These are phyloP conservation scores for Cantharis rufa DNA, from an alignment of 2,888 invertebrate genomes.

Conservation along the genomic window DNA sequence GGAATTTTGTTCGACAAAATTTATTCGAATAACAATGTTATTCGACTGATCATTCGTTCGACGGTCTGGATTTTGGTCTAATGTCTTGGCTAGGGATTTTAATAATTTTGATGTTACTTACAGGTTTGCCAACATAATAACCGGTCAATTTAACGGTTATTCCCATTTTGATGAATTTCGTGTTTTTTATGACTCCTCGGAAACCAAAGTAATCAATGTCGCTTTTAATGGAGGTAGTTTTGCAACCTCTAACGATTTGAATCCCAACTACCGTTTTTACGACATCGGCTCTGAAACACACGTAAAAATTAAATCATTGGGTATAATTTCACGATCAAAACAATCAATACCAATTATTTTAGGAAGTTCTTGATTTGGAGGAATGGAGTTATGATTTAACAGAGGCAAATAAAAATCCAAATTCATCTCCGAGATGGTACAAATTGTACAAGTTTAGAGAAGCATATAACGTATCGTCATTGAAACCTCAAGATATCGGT, in stretches of 20 bases:
- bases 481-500: slow-evolving; percentile 53
- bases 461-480: slow-evolving; percentile 57
- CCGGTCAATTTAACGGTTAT: slow-evolving; percentile 74
- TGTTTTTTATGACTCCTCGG: slow-evolving; percentile 66
- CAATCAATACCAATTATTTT: not conserved
- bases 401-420: slow-evolving; percentile 34
- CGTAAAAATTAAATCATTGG: slow-evolving; percentile 30
- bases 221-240: slow-evolving; percentile 69
- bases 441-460: slow-evolving; percentile 70
- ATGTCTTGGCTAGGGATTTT: no score
- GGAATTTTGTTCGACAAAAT: no score
- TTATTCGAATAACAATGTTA: no score
- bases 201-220: slow-evolving; percentile 65
- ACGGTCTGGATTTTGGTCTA: no score
- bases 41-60: no score
- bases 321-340: not conserved
- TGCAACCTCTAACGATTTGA: slow-evolving; percentile 56
- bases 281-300: slow-evolving; percentile 41
- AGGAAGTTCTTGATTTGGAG: slow-evolving; percentile 32
- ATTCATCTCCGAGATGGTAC: slow-evolving; percentile 37
- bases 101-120: not conserved
- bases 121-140: not conserved
- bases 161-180: slow-evolving; percentile 78
- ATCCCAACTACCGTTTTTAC: slow-evolving; percentile 60
- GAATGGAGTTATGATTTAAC: no score